Evolutionary conservation across 64 coral and sea anemone genomes (phyloP), one percentile per base, ranked within the genome.

Genomic region (Actinia tenebrosa): DNA sequence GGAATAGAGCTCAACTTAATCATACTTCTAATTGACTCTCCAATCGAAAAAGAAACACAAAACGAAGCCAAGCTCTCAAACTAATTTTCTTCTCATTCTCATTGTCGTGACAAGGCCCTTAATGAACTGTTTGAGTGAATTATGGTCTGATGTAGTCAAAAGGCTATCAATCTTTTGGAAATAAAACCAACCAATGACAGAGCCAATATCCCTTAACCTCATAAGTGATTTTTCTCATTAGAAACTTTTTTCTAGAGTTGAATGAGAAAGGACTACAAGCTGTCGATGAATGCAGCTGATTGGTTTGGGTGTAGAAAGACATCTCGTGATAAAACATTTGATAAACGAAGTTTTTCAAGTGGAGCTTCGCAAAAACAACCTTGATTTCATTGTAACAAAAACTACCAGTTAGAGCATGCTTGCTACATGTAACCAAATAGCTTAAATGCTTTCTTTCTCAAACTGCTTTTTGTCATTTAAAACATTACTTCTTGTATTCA

Each of bases 101-200:
- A 14, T 43, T 75, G 23, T 75, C 50, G 16, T 50, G 50, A 81
- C 79, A 81, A 50, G 7, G 19, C 44, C 79, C 19, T 37, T 81
- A 81, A 81, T 81, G 79, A 81, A 81, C 45, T 20, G 44, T 81
- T 81, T 81, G 15, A 47, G 19, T 50, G 79, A 81, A 81, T 50
- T 50, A 81, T 50, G 79, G 44, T 50, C 9, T 47, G 6, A 50
- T 1, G 37, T 15, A 75, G 69, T 42, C 22, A 75, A 25, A 75
- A 3, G 26, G 69, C 69, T 30, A 75, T 75, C 69, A 75, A 75
- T 75, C 69, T 75, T 75, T 14, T 75, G 11, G n/a, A 42, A 75
- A 75, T n/a, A 42, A 42, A 42, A 75, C 10, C 7, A 75, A 14
- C 23, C 26, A 66, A 75, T 11, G 3, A 42, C n/a, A 75, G 10